phyloP scores from a whole-genome alignment of 2,888 invertebrate genomes.

The Stenodera caucasica region DNA sequence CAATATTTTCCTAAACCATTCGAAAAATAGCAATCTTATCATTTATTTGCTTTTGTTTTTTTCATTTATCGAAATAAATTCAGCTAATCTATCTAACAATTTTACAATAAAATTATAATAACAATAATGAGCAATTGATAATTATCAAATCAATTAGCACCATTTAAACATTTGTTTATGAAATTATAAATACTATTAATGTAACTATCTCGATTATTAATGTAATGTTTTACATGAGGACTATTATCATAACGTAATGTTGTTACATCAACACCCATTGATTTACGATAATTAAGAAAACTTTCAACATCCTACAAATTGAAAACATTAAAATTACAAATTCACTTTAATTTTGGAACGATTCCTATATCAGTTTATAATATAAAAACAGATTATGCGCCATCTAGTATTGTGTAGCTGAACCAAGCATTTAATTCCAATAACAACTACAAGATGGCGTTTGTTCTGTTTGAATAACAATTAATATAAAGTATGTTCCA shows the following conservation, averaged over 20 bases:
- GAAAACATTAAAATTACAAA: conserved; percentile 4
- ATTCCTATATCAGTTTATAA: background rate
- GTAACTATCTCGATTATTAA: conserved; percentile 65
- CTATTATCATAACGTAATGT: conserved; percentile 69
- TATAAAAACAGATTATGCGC: too few species aligned
- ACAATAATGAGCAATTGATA: background rate
- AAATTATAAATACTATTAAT: conserved; percentile 63
- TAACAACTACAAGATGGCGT: too few species aligned
- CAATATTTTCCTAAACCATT: too few species aligned
- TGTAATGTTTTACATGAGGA: conserved; percentile 74
- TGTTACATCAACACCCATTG: conserved; percentile 64
- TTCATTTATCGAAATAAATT: background rate
- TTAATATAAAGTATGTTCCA: too few species aligned
- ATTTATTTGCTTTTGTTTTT: background rate
- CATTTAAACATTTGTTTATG: conserved; percentile 61
- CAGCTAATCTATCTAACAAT: conserved; percentile 11
- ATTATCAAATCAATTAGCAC: conserved; percentile 36
- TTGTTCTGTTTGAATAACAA: too few species aligned
- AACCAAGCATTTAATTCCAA: too few species aligned
- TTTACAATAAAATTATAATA: conserved; percentile 1
- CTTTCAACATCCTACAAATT: conserved; percentile 66
- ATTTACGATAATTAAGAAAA: conserved; percentile 63
- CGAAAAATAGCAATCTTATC: too few species aligned
- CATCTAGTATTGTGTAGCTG: background rate
- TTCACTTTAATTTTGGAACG: conserved; percentile 6